phyloP scores from a whole-genome alignment of 2,888 invertebrate genomes.

The Arge pagana region DNA sequence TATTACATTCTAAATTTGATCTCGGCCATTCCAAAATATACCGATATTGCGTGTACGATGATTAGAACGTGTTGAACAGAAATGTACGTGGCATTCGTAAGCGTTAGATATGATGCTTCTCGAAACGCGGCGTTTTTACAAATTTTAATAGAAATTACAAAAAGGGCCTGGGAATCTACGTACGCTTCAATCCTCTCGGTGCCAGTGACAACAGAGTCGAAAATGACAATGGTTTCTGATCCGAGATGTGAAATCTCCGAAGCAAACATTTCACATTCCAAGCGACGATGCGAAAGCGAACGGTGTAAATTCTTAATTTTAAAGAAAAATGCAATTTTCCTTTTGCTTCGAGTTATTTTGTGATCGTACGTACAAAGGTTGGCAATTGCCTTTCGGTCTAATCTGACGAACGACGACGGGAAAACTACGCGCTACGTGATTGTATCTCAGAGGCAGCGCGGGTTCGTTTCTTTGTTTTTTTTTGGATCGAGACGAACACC shows the following conservation, averaged over 20 bases:
- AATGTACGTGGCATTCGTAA: conserved; percentile 7
- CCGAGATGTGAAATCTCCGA: too few relatives aligned
- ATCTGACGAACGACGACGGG: conserved; percentile 16
- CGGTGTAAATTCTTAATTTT: conserved; percentile 14
- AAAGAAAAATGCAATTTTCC: conserved; percentile 3
- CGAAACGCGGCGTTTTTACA: conserved; percentile 8
- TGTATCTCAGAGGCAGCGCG: too few relatives aligned
- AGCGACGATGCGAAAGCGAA: conserved; percentile 43
- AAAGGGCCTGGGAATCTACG: conserved; percentile 44
- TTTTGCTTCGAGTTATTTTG: neutral
- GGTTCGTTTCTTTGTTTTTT: neutral
- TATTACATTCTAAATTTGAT: too few relatives aligned
- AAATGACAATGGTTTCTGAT: too few relatives aligned
- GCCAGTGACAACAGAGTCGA: conserved; percentile 36
- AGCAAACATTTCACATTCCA: conserved; percentile 48
- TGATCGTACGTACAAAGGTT: conserved; percentile 17
- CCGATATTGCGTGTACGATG: neutral
- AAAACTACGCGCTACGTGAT: conserved; percentile 25
- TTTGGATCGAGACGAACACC: conserved; percentile 29
- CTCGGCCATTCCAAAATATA: conserved; percentile 6
- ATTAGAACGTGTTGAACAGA: neutral
- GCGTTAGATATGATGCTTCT: conserved; percentile 13
- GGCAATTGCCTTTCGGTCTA: too few relatives aligned
- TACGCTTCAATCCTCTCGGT: conserved; percentile 51
- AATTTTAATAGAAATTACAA: conserved; percentile 24